These are phyloP conservation scores for Leucoraja ocellata DNA, from an alignment of 2,797 vertebrate species.

Conservation along the genomic window DNA sequence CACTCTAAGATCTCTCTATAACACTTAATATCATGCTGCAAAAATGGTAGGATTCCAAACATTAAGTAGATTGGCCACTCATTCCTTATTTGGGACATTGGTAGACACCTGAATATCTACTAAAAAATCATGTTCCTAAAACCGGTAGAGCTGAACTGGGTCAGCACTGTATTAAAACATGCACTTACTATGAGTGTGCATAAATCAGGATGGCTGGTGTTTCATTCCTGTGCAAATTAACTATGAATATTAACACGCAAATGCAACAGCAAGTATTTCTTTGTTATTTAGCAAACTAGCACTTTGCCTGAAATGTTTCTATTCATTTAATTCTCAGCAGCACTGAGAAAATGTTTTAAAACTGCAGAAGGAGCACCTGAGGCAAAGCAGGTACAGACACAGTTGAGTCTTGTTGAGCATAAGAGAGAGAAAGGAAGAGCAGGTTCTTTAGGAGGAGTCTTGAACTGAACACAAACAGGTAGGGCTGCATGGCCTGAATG, in stretches of 20 bases:
- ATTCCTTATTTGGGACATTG: not conserved
- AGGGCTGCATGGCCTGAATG: not conserved
- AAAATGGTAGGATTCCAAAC: not conserved
- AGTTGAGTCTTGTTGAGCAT: not conserved
- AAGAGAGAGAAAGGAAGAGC: not conserved
- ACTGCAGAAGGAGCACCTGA: not conserved
- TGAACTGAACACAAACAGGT: not conserved
- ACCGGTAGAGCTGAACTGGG: not conserved
- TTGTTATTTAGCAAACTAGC: slow-evolving; percentile 27
- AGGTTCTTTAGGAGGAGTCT: not conserved
- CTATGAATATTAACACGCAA: slow-evolving; percentile 23
- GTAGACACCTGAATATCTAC: not conserved
- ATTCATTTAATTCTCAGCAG: not conserved
- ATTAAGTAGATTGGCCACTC: not conserved
- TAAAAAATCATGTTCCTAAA: not conserved
- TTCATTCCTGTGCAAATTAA: slow-evolving; percentile 30
- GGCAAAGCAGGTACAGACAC: not conserved
- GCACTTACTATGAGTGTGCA: not conserved
- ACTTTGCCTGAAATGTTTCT: slow-evolving; percentile 28
- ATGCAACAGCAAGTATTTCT: slow-evolving; percentile 25
- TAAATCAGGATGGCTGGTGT: slow-evolving; percentile 21
- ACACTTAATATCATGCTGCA: not conserved
- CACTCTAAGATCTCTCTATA: too few relatives aligned
- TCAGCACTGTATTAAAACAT: not conserved
- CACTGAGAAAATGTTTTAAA: slow-evolving; percentile 8